Percentiles rank a stretch among this genome's conserved stretches.
These are phyloP conservation scores for Parasteatoda lunata DNA, from an alignment of 2,888 invertebrate species.

Conservation along the genomic window DNA sequence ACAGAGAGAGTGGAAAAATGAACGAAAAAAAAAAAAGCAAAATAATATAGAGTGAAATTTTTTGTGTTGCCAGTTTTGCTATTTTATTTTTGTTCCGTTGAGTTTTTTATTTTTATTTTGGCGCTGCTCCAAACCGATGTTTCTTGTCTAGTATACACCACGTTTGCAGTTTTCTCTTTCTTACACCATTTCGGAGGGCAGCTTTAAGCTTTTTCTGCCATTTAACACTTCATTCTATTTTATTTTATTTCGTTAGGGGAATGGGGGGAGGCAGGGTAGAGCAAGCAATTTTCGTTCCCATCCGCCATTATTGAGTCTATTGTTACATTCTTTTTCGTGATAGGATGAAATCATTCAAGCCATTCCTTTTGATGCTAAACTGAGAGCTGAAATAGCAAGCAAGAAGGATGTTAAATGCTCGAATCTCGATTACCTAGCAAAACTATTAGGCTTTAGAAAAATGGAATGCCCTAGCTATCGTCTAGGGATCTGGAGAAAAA, in stretches of 20 bases:
- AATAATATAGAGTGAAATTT: background rate
- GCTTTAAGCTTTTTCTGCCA: conserved; percentile 49
- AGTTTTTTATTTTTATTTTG: conserved; percentile 41
- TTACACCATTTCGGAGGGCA: conserved; percentile 22
- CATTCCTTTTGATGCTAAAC: conserved; percentile 25
- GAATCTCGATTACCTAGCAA: conserved; percentile 21
- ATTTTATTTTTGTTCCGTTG: background rate
- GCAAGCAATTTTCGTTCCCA: background rate
- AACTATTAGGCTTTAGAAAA: conserved; percentile 30
- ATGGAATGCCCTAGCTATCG: conserved; percentile 11
- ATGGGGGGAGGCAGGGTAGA: background rate
- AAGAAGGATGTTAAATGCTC: conserved; percentile 20
- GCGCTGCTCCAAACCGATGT: conserved; percentile 49
- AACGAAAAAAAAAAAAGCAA: conserved; percentile 32
- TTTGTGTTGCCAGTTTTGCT: background rate
- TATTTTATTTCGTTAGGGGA: background rate
- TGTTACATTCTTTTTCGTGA: conserved; percentile 33
- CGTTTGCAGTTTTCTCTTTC: conserved; percentile 49
- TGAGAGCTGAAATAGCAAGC: conserved; percentile 4
- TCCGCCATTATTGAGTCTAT: background rate
- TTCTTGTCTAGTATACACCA: conserved; percentile 38
- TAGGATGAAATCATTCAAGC: conserved; percentile 20
- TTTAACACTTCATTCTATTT: conserved; percentile 54
- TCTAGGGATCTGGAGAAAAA: background rate
- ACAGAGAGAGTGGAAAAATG: conserved; percentile 13